Base-by-base conservation (phyloP, 2,113 vertebrate species). In the Carassius carassius region DNA sequence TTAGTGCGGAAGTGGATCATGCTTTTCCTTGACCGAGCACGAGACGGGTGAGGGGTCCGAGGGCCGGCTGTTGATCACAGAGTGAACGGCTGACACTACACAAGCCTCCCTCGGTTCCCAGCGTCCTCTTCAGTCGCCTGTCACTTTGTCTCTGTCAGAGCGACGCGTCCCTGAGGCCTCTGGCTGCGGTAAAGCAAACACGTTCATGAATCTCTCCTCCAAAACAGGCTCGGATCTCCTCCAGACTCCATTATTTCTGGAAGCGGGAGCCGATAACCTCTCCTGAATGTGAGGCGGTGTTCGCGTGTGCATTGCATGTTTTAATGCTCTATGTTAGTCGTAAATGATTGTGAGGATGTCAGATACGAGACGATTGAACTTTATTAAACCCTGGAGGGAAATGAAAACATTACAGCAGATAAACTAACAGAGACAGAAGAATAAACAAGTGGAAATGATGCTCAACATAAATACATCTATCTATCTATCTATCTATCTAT, bases 21-120 rank as follows among this genome's bases (percentile, higher is more conserved):
- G 44, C 23, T 87, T 67, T 82, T 56, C 32, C 75, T 86, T 83
- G 67, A 80, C 78, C 84, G 16, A 87, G 80, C 41, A 21, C 67
- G 32, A 75, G 51, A 35, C 21, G n/a, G 49, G 51, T 5, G 14
- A 23, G 41, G 73, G 73, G 87, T 86, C 81, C 77, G 65, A 60
- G 56, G 81, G 70, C 49, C 56, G 14, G 35, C 19, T 29, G 25
- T 41, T 16, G 58, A 49, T 62, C 58, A 70, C 67, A 54, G 41
- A 82, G 80, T 51, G 35, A 79, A n/a, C 56, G 56, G 16, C 35
- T 62, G 77, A 79, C 58, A 63, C 51, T 12, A 35, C 73, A 54
- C 47, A 16, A 54, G 23, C 70, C 37, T 73, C 41, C 21, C 78
- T 63, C 37, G 16, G 58, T 79, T 79, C 58, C n/a, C 58, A 60